phyloP scores from a whole-genome alignment of 2,797 vertebrate species.

The Phalanger gymnotis region DNA sequence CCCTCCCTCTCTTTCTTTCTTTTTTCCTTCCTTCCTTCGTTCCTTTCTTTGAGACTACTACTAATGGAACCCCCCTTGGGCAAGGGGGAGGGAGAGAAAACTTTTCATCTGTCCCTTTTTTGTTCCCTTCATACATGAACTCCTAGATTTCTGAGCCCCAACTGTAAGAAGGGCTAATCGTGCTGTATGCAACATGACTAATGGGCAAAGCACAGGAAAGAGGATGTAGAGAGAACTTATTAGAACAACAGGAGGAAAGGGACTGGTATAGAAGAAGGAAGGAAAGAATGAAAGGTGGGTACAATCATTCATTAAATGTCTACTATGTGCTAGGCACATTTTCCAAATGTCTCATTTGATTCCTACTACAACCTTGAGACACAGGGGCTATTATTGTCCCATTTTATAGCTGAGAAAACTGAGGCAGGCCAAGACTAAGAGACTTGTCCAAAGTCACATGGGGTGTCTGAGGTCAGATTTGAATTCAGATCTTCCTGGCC shows the following conservation, averaged over 20 bases:
- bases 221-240: not conserved
- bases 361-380: not conserved
- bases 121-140: not conserved
- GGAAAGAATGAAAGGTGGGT: not conserved
- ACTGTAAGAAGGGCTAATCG: not conserved
- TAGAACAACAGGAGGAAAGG: not conserved
- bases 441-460: not conserved
- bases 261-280: not conserved
- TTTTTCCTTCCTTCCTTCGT: no score
- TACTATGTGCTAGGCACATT: not conserved
- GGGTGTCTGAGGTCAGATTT: not conserved
- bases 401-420: not conserved
- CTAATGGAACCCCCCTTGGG: not conserved
- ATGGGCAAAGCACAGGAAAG: not conserved
- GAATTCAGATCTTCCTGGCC: not conserved
- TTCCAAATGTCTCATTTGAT: not conserved
- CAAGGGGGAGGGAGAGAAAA: not conserved
- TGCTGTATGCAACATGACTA: not conserved
- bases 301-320: not conserved
- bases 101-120: not conserved
- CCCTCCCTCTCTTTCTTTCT: no score
- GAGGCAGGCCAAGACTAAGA: not conserved
- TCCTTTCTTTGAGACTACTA: not conserved
- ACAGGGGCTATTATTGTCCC: not conserved
- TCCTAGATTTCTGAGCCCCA: not conserved